Percentiles rank a stretch among this genome's conserved stretches.
Conservation (phyloP, 2,888 invertebrate species). For the Yponomeuta malinellus region DNA sequence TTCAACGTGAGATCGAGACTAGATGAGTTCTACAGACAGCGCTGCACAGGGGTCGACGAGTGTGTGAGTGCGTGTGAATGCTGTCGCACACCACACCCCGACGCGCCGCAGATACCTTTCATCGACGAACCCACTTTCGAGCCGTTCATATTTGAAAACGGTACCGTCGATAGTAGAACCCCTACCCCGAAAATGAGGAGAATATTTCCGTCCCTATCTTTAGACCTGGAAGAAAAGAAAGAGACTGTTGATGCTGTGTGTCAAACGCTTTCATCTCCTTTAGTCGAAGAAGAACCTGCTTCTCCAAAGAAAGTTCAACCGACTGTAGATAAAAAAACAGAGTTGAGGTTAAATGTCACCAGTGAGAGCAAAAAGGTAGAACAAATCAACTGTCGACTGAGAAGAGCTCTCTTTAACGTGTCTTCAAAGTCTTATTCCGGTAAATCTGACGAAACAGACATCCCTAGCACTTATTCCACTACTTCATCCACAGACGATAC, state of each 20-base stretch:
- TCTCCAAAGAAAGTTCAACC: background rate
- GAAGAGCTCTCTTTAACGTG: slow-evolving; percentile 49
- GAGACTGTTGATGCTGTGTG: slow-evolving; percentile 57
- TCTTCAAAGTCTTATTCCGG: slow-evolving; percentile 51
- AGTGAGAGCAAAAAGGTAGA: slow-evolving; percentile 43
- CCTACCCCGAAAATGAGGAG: slow-evolving; percentile 60
- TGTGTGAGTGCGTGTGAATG: slow-evolving; percentile 67
- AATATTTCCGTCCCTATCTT: slow-evolving; percentile 60
- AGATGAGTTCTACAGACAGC: slow-evolving; percentile 38
- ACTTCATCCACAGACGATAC: slow-evolving; percentile 52
- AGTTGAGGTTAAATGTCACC: slow-evolving; percentile 47
- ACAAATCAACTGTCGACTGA: slow-evolving; percentile 50
- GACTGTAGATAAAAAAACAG: slow-evolving; percentile 33
- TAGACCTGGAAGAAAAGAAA: slow-evolving; percentile 53
- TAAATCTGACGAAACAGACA: slow-evolving; percentile 52
- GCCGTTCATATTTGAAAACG: slow-evolving; percentile 64
- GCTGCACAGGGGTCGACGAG: slow-evolving; percentile 57
- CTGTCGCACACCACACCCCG: slow-evolving; percentile 65
- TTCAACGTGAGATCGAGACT: slow-evolving; percentile 42
- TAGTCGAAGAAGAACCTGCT: slow-evolving; percentile 24
- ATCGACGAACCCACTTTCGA: slow-evolving; percentile 67
- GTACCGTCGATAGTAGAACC: slow-evolving; percentile 41
- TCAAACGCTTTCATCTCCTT: slow-evolving; percentile 52
- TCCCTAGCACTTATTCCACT: slow-evolving; percentile 51
- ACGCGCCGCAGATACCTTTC: slow-evolving; percentile 57